phyloP scores from a whole-genome alignment of 2,888 invertebrate genomes.

The Sesamia inferens region DNA sequence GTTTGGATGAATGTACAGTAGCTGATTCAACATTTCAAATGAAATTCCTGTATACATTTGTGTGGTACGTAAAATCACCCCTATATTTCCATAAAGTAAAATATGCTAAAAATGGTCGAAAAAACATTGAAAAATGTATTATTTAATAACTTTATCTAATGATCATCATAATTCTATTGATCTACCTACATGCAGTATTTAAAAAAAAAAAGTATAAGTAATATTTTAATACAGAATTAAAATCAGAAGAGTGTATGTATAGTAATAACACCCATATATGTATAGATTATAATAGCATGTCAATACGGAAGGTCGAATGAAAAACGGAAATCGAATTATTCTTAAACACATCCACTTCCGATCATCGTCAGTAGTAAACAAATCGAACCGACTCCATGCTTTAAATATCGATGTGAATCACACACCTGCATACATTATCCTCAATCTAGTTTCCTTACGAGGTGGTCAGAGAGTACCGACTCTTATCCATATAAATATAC shows the following conservation, averaged over 20 bases:
- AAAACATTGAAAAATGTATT: not conserved
- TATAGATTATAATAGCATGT: not conserved
- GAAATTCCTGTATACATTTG: not conserved
- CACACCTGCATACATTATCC: conserved; percentile 52
- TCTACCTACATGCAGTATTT: too few relatives aligned
- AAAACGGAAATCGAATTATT: conserved; percentile 34
- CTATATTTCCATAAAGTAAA: not conserved
- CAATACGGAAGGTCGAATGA: conserved; percentile 13
- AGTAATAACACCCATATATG: not conserved
- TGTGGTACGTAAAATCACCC: not conserved
- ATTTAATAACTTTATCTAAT: not conserved
- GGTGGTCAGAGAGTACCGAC: conserved; percentile 49
- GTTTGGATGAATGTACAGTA: conserved; percentile 49
- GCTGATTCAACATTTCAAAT: conserved; percentile 8
- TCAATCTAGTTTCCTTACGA: conserved; percentile 62
- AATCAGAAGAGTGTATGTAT: too few relatives aligned
- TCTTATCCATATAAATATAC: conserved; percentile 50
- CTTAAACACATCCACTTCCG: conserved; percentile 33
- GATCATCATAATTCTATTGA: too few relatives aligned
- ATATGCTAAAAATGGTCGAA: not conserved
- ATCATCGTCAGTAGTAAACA: conserved; percentile 49
- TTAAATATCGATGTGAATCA: conserved; percentile 56
- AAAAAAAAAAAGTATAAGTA: too few relatives aligned
- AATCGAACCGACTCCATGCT: conserved; percentile 17
- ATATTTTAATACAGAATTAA: too few relatives aligned